These are phyloP conservation scores for Drosophila nigricruria DNA, from an alignment of 2,888 invertebrate genomes.

Conservation along the genomic window DNA sequence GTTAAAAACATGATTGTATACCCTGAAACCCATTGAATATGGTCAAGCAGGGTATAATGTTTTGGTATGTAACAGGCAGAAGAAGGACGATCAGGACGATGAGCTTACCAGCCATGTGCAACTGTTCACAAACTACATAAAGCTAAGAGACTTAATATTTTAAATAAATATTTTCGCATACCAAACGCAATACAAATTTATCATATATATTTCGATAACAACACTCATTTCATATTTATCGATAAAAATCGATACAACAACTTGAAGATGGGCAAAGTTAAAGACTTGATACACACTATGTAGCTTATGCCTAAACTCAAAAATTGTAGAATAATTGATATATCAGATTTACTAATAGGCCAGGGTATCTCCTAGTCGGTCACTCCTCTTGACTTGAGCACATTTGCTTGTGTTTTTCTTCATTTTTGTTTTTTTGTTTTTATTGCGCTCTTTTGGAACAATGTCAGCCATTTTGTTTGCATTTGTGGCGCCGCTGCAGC, in stretches of 20 bases:
- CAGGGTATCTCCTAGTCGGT: neutral
- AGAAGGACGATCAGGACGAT: neutral
- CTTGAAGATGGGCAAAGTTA: too few species aligned
- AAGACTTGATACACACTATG: too few species aligned
- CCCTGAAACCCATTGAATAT: neutral
- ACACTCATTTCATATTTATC: too few species aligned
- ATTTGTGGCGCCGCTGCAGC: constrained; percentile 45
- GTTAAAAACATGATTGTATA: constrained; percentile 43
- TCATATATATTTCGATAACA: too few species aligned
- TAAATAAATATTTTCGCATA: too few species aligned
- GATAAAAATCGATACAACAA: too few species aligned
- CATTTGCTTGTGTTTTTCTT: neutral
- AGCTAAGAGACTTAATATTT: too few species aligned
- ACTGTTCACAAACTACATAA: too few species aligned
- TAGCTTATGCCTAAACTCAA: too few species aligned
- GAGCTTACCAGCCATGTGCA: too few species aligned
- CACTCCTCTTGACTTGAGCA: neutral
- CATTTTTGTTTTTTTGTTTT: constrained; percentile 14
- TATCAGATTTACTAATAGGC: neutral
- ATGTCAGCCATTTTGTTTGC: constrained; percentile 73
- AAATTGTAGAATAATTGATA: neutral
- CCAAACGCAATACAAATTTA: too few species aligned
- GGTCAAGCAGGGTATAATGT: neutral
- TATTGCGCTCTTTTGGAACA: constrained; percentile 67
- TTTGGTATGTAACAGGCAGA: neutral